A percentile compares a stretch with the other conserved stretches of the same genome.
Evolutionary conservation across 2,888 invertebrate genomes (phyloP).

Genomic region (Drosophila kokeensis): DNA sequence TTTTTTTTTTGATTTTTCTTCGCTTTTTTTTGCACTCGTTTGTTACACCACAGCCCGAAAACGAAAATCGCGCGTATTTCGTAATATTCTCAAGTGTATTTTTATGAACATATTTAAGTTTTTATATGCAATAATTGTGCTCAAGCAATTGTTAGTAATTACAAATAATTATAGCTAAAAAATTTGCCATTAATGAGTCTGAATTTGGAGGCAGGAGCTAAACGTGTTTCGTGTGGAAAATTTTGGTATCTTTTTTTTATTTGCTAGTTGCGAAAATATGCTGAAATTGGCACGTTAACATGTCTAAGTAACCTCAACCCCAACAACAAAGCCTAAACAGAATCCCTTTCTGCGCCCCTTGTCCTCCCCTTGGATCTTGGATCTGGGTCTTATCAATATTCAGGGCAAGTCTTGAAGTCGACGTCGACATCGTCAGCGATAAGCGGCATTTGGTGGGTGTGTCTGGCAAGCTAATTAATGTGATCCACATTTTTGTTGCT

Average conservation of each 20-base stretch:
- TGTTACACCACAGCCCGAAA: conserved; percentile 72
- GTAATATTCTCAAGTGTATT: conserved; percentile 5
- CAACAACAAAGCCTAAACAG: background rate
- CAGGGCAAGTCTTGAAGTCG: conserved; percentile 40
- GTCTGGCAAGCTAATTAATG: conserved; percentile 41
- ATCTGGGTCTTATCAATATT: conserved; percentile 40
- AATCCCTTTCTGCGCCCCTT: background rate
- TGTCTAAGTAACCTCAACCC: background rate
- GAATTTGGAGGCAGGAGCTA: conserved; percentile 26
- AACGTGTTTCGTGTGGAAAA: conserved; percentile 2
- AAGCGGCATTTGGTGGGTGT: conserved; percentile 54
- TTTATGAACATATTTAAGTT: conserved; percentile 2
- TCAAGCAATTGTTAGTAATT: conserved; percentile 8
- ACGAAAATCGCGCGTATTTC: conserved; percentile 56
- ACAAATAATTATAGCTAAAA: conserved; percentile 23
- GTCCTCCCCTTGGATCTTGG: background rate
- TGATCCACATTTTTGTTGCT: conserved; percentile 7
- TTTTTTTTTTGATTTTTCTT: conserved; percentile 25
- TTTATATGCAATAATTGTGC: background rate
- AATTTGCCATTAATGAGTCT: conserved; percentile 55
- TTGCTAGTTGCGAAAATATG: conserved; percentile 8
- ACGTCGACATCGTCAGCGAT: conserved; percentile 28
- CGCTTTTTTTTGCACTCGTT: conserved; percentile 67
- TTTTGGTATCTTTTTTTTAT: background rate
- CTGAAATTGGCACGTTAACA: background rate